Conservation (phyloP, 2,113 vertebrate genomes). For the Barbus barbus region DNA sequence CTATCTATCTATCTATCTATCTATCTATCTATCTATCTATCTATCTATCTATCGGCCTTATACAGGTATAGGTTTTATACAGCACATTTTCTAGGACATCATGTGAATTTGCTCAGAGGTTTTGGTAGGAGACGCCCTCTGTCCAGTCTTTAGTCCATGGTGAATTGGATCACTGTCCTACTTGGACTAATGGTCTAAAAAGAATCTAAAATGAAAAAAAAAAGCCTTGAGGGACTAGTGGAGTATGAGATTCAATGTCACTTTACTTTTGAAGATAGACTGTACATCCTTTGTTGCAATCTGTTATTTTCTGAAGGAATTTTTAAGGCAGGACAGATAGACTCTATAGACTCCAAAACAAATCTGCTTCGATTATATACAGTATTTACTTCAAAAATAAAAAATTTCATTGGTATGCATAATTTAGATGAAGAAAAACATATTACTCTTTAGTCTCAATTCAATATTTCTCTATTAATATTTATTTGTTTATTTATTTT, state of each 20-base stretch:
- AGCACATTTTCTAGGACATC: conserved; percentile 49
- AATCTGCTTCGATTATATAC: background rate
- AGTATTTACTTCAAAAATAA: background rate
- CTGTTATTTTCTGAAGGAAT: background rate
- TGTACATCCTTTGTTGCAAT: background rate
- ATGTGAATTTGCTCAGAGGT: conserved; percentile 2
- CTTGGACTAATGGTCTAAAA: conserved; percentile 51
- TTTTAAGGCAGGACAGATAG: background rate
- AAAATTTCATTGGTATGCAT: background rate
- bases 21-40: too few relatives aligned
- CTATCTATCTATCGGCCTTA: too few relatives aligned
- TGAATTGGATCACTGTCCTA: conserved; percentile 48
- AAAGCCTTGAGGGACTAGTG: conserved; percentile 16
- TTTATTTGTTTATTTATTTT: background rate
- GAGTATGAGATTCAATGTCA: conserved; percentile 42
- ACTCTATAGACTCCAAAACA: background rate
- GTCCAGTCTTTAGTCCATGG: conserved; percentile 27
- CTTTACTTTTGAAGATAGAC: conserved; percentile 12
- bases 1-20: too few relatives aligned
- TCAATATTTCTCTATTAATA: too few relatives aligned
- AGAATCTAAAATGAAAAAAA: conserved; percentile 42
- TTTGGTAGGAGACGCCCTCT: conserved; percentile 24
- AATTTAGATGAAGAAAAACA: background rate
- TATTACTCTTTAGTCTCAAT: background rate
- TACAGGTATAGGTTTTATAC: background rate